phyloP scores from a whole-genome alignment of 1,140 invertebrate genomes.

The Drosophila ironensis region DNA sequence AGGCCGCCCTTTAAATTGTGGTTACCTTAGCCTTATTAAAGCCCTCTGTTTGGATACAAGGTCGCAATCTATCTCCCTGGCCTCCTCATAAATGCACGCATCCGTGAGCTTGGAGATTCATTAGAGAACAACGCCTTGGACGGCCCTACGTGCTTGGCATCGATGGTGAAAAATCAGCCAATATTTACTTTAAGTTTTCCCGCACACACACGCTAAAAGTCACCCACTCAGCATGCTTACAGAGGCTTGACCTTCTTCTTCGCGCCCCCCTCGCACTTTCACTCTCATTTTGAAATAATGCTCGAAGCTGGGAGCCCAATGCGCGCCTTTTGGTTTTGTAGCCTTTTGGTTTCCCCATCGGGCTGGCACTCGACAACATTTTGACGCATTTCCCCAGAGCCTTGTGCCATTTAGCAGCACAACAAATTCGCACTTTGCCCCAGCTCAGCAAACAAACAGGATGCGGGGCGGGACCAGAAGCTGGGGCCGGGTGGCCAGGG shows the following conservation, averaged over 20 bases:
- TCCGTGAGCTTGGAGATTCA: conserved; percentile 43
- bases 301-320: conserved; percentile 11
- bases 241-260: conserved; percentile 43
- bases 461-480: background rate
- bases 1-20: too few species aligned
- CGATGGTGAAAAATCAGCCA: conserved; percentile 47
- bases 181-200: conserved; percentile 68
- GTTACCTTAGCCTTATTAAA: too few species aligned
- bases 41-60: background rate
- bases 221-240: conserved; percentile 15
- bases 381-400: conserved; percentile 77
- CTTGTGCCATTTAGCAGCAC: conserved; percentile 76
- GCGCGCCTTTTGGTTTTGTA: conserved; percentile 30
- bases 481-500: background rate
- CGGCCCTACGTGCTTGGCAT: conserved; percentile 59
- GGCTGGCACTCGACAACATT: conserved; percentile 65
- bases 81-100: conserved; percentile 35
- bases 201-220: conserved; percentile 2
- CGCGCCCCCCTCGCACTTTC: conserved; percentile 9
- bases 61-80: conserved; percentile 1
- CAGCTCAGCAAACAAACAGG: conserved; percentile 36
- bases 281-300: conserved; percentile 45
- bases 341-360: conserved; percentile 36
- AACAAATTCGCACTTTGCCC: conserved; percentile 73
- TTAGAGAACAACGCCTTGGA: conserved; percentile 35